Conservation (phyloP, 2,888 invertebrate species). For the Boloria euphrosyne region DNA sequence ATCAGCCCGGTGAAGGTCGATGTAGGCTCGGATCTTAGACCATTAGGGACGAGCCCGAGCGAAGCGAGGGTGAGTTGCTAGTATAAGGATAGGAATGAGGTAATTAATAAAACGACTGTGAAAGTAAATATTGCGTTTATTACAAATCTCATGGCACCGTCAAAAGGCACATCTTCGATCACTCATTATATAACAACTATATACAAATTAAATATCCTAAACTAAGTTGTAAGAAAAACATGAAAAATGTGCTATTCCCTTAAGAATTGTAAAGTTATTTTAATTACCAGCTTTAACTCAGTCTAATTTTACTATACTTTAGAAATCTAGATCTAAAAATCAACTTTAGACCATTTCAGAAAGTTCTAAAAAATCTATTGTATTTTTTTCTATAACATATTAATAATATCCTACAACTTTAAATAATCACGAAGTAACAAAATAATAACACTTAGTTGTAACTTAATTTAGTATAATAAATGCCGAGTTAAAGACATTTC, state of each 20-base stretch:
- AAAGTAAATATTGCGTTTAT: conserved; percentile 58
- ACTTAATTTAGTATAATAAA: no score
- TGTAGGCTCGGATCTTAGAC: no score
- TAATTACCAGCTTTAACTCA: not conserved
- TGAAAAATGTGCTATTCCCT: conserved; percentile 10
- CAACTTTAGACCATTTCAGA: not conserved
- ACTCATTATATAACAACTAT: conserved; percentile 47
- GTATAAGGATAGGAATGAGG: no score
- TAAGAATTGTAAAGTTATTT: not conserved
- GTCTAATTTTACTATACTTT: conserved; percentile 11
- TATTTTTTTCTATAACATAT: not conserved
- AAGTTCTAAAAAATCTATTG: not conserved
- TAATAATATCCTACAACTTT: not conserved
- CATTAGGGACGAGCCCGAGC: no score
- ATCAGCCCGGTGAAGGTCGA: no score
- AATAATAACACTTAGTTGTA: no score
- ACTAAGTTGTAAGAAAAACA: conserved; percentile 7
- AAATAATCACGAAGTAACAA: no score
- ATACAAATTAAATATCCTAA: conserved; percentile 44
- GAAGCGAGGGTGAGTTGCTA: no score
- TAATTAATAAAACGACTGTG: conserved; percentile 30
- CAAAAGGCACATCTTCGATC: conserved; percentile 66
- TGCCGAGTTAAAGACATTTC: no score
- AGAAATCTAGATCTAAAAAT: not conserved
- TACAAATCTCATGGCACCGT: conserved; percentile 74